Conservation (phyloP, 1,140 invertebrate species). For the Platorchestia sp. region DNA sequence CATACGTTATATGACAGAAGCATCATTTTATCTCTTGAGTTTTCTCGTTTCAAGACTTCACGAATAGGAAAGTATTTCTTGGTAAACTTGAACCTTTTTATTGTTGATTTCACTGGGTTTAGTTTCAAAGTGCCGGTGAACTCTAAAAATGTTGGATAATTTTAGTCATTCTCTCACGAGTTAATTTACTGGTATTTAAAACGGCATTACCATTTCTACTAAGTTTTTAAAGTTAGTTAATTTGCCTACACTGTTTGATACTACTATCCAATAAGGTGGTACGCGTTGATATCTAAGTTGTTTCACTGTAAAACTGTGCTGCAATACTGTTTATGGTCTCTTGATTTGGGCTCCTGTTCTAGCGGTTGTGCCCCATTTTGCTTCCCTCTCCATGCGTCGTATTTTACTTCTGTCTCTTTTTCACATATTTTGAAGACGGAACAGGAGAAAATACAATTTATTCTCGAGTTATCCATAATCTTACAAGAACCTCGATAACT, state of each 20-base stretch:
- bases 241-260: background rate
- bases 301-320: background rate
- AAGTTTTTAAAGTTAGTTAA: background rate
- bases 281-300: background rate
- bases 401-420: too few species aligned
- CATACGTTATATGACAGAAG: too few species aligned
- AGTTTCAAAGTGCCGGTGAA: background rate
- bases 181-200: background rate
- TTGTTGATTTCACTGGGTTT: background rate
- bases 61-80: background rate
- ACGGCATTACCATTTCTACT: background rate
- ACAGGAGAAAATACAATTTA: too few species aligned
- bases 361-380: background rate
- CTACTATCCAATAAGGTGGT: background rate
- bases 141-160: background rate
- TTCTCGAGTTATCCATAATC: too few species aligned
- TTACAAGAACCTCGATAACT: too few species aligned
- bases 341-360: background rate
- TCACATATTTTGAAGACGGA: too few species aligned
- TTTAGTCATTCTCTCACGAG: background rate
- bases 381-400: background rate
- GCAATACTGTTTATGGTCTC: background rate
- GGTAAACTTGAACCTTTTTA: background rate
- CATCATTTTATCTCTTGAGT: background rate
- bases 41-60: background rate